Evolutionary conservation across 2,797 vertebrate species (phyloP).

Genomic region (Protonibea diacanthus): DNA sequence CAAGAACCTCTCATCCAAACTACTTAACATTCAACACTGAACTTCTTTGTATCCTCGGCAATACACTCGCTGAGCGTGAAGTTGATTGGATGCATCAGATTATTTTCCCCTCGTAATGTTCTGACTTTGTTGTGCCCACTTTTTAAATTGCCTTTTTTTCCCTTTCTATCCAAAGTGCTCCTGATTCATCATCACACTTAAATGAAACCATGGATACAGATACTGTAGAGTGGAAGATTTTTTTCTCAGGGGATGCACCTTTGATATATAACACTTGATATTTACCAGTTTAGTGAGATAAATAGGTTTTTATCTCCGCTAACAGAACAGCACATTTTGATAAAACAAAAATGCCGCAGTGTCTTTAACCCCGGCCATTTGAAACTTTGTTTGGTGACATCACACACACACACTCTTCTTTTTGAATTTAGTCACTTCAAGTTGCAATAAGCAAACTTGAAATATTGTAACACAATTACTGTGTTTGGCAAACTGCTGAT

Average conservation of each 20-base stretch:
- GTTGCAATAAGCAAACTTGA: neutral
- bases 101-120: neutral
- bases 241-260: neutral
- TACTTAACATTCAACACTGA: no score
- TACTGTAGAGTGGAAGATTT: neutral
- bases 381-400: neutral
- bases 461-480: neutral
- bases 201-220: neutral
- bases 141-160: neutral
- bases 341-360: neutral
- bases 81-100: neutral
- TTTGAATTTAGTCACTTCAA: no score
- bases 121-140: neutral
- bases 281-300: neutral
- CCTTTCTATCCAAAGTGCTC: neutral
- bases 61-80: no score
- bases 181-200: neutral
- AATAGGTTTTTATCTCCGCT: neutral
- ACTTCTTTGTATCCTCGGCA: no score
- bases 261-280: neutral
- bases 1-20: no score
- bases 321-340: neutral
- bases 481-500: neutral
- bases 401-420: no score
- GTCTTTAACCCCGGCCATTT: no score